Base-by-base conservation (phyloP, 2,113 vertebrate species). In the Caloenas nicobarica region DNA sequence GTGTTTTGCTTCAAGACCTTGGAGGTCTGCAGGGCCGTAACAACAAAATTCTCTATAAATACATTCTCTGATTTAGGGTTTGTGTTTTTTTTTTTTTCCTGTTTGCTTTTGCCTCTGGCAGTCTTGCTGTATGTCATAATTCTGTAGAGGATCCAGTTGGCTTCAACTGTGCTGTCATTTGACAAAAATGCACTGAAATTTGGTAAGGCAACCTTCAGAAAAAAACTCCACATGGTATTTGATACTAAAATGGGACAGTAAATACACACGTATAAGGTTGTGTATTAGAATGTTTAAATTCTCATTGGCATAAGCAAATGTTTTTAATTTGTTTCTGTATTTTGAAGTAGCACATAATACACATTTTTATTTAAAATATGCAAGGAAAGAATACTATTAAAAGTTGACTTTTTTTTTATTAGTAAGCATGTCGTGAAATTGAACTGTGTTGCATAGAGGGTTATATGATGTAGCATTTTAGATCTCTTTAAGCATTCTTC, bases 121-220 rank as follows among this genome's bases (percentile, higher is more conserved):
- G 11, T 74, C 29, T 68, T 78, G 15, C 58, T 88, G 6, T 57
- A 33, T 79, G 62, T 92, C 48, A 68, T 80, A 84, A 68, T 91
- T 95, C 34, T 81, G 51, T 86, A 90, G 62, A 91, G 24, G 31
- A 84, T 94, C 42, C 76, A 76, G 56, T 86, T 91, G 77, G 86
- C 78, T 93, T 77, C 46, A 81, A n/a, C 28, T 56, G 40, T 48
- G 51, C 31, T 94, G 65, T 96, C 91, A 84, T 72, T 78, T 97
- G 69, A 84, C 51, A 95, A 89, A 96, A 92, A 95, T 70, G 34
- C 16, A 11, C 34, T 80, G 84, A 65, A 86, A 91, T 89, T 90
- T 86, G 34, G 38, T 92, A 76, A 76, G 31, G 24, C 57, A 88
- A 11, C 42, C 15, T 79, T 93, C 71, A 87, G 87, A 26, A 85